These are phyloP conservation scores for Arothron firmamentum DNA, from an alignment of 2,113 vertebrate species.

Conservation along the genomic window DNA sequence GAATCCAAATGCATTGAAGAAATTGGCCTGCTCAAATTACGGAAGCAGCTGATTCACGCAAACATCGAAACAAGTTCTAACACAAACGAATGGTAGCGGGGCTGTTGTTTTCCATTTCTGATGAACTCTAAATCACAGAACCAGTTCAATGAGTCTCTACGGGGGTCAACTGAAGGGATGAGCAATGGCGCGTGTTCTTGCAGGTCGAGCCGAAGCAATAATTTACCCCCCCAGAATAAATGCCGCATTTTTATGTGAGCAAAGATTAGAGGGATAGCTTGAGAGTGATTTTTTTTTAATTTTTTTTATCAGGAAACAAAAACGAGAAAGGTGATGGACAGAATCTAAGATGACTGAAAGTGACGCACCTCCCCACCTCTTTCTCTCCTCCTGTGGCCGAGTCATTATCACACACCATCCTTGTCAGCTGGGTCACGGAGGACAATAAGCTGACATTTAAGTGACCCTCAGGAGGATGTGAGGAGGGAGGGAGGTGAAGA, in stretches of 20 bases:
- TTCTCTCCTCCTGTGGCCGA: conserved; percentile 37
- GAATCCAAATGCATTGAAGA: neutral
- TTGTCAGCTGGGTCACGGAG: conserved; percentile 41
- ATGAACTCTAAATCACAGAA: conserved; percentile 24
- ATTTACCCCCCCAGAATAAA: conserved; percentile 41
- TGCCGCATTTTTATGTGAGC: conserved; percentile 6
- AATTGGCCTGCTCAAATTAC: conserved; percentile 9
- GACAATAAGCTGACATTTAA: conserved; percentile 60
- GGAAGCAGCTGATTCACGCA: conserved; percentile 3
- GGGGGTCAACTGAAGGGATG: conserved; percentile 26
- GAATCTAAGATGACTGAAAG: conserved; percentile 36
- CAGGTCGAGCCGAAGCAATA: conserved; percentile 34
- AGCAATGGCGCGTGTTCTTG: conserved; percentile 41
- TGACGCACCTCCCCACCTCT: conserved; percentile 27
- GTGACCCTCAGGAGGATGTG: conserved; percentile 43
- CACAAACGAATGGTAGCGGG: conserved; percentile 12
- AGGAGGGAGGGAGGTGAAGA: conserved; percentile 21
- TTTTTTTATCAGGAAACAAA: neutral
- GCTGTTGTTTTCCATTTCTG: neutral
- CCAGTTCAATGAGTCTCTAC: conserved; percentile 42
- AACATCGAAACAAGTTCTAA: conserved; percentile 28
- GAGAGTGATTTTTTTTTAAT: too few species aligned
- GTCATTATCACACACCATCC: conserved; percentile 52
- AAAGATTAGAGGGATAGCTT: neutral
- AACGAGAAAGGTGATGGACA: neutral